Evolutionary conservation across 2,797 vertebrate species (phyloP).

Genomic region (Uromys caudimaculatus): DNA sequence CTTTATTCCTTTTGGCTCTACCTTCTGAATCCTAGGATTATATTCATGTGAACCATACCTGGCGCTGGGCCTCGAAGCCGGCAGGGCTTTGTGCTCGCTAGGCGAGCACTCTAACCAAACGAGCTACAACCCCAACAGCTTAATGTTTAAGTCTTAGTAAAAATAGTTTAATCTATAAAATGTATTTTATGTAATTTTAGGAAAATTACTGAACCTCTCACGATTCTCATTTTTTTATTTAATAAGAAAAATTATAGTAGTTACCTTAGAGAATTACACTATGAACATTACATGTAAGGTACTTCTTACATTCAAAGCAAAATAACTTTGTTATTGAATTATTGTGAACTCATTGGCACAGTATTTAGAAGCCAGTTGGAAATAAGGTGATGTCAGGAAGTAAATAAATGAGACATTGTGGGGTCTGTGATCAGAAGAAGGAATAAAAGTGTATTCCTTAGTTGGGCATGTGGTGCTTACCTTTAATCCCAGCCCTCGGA

Average conservation of each 20-base stretch:
- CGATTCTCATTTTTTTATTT: not conserved
- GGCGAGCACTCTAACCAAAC: not conserved
- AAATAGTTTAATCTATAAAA: slow-evolving; percentile 43
- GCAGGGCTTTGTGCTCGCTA: not conserved
- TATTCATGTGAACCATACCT: not conserved
- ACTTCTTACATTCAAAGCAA: slow-evolving; percentile 32
- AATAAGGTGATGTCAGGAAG: not conserved
- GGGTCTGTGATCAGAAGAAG: slow-evolving; percentile 32
- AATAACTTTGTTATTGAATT: slow-evolving; percentile 28
- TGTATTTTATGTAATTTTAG: slow-evolving; percentile 14
- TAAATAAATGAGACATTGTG: slow-evolving; percentile 20
- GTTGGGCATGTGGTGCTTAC: not conserved
- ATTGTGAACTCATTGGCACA: not conserved
- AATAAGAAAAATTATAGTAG: not conserved
- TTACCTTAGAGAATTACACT: not conserved
- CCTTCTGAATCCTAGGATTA: not conserved
- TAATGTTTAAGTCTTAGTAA: slow-evolving; percentile 43
- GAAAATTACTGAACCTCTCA: not conserved
- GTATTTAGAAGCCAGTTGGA: slow-evolving; percentile 38
- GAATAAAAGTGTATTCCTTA: slow-evolving; percentile 39
- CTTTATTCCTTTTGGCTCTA: not conserved
- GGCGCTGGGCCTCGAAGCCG: not conserved
- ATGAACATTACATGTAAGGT: slow-evolving; percentile 2
- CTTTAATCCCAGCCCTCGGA: not conserved
- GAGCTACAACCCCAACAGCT: not conserved